Base-by-base conservation (phyloP, 92 coral and sea anemone species). In the Heteractis magnifica region DNA sequence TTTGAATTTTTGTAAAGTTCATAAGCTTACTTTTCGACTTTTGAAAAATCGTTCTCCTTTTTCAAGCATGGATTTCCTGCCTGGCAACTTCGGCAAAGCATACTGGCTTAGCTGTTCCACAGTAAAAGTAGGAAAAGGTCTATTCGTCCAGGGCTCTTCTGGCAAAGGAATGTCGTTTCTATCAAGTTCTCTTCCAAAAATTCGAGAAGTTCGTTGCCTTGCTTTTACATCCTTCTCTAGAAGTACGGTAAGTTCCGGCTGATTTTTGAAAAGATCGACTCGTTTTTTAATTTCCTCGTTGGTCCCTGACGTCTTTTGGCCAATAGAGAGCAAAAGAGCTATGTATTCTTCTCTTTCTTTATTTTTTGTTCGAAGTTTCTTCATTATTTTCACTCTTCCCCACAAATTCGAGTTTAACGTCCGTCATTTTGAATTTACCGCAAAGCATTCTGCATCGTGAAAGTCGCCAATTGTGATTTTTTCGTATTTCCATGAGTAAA, bases 21-120 rank as follows among this genome's bases (percentile, higher is more conserved):
- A 65, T 76, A 6, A 51, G 9, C 71, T 72, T 83, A 83, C 87
- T 60, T 83, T 83, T 55, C 87, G 75, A 77, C 87, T 83, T 10
- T 76, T 83, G 44, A 83, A 83, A 64, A 83, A 83, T 76, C 87
- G 34, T 76, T 83, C 87, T 16, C 87, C 87, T 58, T 83, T 83
- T 64, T 83, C 82, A 21, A 83, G 78, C 87, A 83, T 83, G 48
- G 87, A 83, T 58, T 83, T 83, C 65, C 87, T 76, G 15, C 87
- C 87, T 18, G 82, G 87, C 60, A 83, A 81, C 56, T 83, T 83
- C 19, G 82, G 50, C 44, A n/a, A 48, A 19, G 87, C 87, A 56
- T 74, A 83, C 10, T 83, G 72, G 19, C 11, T 20, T 41, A 83
- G 41, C 71, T 83, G 86, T 58, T 83, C 82, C 65, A 41, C 48